phyloP scores from a whole-genome alignment of 2,113 vertebrate species.

The Otus sunia region DNA sequence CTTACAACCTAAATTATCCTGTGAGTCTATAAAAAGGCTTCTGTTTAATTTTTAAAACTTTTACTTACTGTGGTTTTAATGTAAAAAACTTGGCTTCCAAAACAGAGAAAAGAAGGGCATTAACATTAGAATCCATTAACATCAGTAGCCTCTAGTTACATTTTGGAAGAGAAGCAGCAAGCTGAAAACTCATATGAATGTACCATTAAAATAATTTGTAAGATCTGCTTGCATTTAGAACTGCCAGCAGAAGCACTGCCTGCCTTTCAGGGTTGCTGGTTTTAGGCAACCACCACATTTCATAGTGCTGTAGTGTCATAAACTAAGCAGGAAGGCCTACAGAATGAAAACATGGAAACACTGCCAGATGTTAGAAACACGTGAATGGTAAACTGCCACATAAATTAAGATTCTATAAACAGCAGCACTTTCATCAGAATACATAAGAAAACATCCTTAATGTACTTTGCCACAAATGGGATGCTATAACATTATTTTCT shows the following conservation, averaged over 20 bases:
- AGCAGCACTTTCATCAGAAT: background rate
- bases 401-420: background rate
- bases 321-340: background rate
- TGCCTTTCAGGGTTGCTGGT: background rate
- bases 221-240: background rate
- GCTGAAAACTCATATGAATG: background rate
- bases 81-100: background rate
- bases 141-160: background rate
- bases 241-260: background rate
- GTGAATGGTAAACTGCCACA: background rate
- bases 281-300: background rate
- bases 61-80: background rate
- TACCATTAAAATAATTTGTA: background rate
- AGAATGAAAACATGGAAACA: background rate
- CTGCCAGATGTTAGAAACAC: background rate
- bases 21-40: background rate
- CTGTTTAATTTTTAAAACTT: background rate
- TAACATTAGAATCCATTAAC: background rate
- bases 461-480: background rate
- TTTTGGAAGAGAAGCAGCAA: background rate
- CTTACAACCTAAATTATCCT: background rate
- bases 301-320: background rate
- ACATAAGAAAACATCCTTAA: background rate
- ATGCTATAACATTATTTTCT: background rate
- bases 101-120: background rate